Conservation (phyloP, 1,140 invertebrate species). For the Vanessa atalanta region DNA sequence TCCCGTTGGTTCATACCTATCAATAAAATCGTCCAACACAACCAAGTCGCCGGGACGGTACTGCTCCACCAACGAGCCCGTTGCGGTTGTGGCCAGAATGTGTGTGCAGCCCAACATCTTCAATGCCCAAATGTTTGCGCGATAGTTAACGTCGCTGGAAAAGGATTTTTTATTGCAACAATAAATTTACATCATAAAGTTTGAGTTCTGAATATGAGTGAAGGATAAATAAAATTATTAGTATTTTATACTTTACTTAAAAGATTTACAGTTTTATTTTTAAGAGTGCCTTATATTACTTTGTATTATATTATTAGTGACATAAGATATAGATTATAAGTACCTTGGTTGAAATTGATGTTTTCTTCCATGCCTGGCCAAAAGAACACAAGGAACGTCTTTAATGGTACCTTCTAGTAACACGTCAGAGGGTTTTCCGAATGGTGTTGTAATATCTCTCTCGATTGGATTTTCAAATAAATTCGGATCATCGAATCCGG, state of each 20-base stretch:
- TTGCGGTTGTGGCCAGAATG: slow-evolving; percentile 93
- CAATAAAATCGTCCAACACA: slow-evolving; percentile 96
- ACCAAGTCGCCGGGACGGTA: slow-evolving; percentile 94
- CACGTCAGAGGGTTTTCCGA: slow-evolving; percentile 91
- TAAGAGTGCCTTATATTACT: background rate
- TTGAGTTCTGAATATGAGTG: too few relatives aligned
- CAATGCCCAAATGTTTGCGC: slow-evolving; percentile 98
- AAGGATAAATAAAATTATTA: too few relatives aligned
- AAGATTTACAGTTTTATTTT: too few relatives aligned
- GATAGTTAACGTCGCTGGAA: slow-evolving; percentile 92
- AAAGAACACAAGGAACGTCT: slow-evolving; percentile 89
- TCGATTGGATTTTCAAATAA: slow-evolving; percentile 87
- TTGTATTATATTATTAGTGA: background rate
- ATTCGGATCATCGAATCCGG: slow-evolving; percentile 93
- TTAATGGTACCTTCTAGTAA: slow-evolving; percentile 89
- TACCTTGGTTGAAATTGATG: slow-evolving; percentile 83
- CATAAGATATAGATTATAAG: background rate
- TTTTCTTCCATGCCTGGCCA: slow-evolving; percentile 94
- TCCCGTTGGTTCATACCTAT: slow-evolving; percentile 82
- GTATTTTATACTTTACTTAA: too few relatives aligned
- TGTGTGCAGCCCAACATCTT: slow-evolving; percentile 94
- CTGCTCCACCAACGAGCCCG: slow-evolving; percentile 94
- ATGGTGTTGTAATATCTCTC: slow-evolving; percentile 88
- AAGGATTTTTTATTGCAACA: background rate
- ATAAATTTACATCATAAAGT: too few relatives aligned